A percentile compares a stretch with the other conserved stretches of the same genome.
These are phyloP conservation scores for Mola mola DNA, from an alignment of 2,113 vertebrate species.

Conservation along the genomic window DNA sequence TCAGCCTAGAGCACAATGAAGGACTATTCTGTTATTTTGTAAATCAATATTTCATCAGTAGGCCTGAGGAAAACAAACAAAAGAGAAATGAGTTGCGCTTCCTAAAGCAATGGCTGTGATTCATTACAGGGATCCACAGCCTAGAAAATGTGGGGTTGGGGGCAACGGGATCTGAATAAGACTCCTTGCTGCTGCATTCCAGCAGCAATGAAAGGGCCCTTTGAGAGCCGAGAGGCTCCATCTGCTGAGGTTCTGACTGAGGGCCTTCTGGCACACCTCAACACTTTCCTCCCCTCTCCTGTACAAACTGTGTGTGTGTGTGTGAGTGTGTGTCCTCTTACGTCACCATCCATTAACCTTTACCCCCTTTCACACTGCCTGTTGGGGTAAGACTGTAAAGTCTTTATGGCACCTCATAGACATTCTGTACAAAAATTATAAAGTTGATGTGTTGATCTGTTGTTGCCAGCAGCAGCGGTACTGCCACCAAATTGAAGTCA, in stretches of 20 bases:
- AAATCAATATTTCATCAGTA: no score
- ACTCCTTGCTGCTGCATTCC: constrained; percentile 50
- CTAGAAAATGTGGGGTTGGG: no score
- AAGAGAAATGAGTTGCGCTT: no score
- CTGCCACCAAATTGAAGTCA: no score
- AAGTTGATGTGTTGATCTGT: no score
- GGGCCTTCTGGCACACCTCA: constrained; percentile 73
- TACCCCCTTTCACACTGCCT: background rate
- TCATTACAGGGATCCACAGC: no score
- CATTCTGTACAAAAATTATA: no score
- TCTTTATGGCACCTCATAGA: constrained; percentile 8
- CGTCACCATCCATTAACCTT: constrained; percentile 22
- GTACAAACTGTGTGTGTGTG: constrained; percentile 22
- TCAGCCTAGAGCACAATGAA: no score
- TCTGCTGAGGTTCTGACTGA: constrained; percentile 65
- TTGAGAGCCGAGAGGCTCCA: constrained; percentile 74
- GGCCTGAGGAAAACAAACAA: no score
- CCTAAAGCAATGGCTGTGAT: no score
- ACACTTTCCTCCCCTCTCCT: constrained; percentile 57
- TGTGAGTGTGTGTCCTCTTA: constrained; percentile 15
- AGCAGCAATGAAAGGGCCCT: constrained; percentile 74
- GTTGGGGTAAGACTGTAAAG: background rate
- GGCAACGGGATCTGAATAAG: background rate
- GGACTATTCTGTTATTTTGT: no score
- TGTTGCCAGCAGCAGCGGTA: no score